A percentile compares a stretch with the other conserved stretches of the same genome.
These are phyloP conservation scores for Mareca penelope DNA, from an alignment of 2,797 vertebrate genomes.

Conservation along the genomic window DNA sequence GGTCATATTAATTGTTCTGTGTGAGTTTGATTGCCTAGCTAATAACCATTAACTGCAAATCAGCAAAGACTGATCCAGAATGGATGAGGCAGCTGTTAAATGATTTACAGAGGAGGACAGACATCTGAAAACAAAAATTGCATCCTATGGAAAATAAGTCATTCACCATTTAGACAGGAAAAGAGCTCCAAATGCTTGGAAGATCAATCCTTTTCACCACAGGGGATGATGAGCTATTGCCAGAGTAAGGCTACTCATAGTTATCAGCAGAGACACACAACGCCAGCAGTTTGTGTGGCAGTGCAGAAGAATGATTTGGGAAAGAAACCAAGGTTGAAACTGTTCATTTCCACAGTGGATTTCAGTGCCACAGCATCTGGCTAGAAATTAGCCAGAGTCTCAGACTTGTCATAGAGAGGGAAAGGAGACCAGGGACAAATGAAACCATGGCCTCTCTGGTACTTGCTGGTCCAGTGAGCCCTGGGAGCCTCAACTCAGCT, in stretches of 20 bases:
- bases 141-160: not conserved
- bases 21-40: not conserved
- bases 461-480: not conserved
- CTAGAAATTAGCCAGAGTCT: not conserved
- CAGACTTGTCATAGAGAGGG: not conserved
- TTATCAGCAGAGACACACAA: not conserved
- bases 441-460: not conserved
- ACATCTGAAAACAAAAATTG: not conserved
- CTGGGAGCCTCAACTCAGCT: not conserved
- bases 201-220: not conserved
- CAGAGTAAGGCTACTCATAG: not conserved
- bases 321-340: not conserved
- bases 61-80: not conserved
- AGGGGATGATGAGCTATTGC: not conserved
- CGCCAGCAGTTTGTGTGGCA: not conserved
- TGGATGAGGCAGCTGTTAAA: not conserved
- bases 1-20: not conserved
- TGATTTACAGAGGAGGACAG: not conserved
- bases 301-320: not conserved
- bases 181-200: not conserved
- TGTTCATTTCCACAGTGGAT: not conserved
- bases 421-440: not conserved
- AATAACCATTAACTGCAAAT: not conserved
- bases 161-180: not conserved
- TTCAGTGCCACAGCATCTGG: not conserved